phyloP scores from a whole-genome alignment of 2,113 vertebrate genomes.

The Urocynchramus pylzowi region DNA sequence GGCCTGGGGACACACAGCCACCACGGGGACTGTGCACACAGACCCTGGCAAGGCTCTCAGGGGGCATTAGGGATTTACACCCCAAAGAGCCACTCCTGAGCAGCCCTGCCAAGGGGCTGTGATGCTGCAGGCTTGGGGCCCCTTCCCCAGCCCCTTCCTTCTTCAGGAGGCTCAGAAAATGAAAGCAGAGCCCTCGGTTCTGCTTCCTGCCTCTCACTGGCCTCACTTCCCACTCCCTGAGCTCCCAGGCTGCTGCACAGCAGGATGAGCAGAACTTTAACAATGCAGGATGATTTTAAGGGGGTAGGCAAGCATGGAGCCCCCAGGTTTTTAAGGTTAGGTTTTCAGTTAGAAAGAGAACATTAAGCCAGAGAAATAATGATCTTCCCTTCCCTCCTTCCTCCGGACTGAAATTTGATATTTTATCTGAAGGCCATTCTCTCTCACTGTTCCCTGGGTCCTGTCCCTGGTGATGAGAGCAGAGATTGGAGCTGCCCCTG shows the following conservation, averaged over 20 bases:
- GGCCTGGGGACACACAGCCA: background rate
- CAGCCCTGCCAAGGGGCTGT: background rate
- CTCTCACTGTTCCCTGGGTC: too few species aligned
- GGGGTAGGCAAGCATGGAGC: background rate
- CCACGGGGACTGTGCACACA: background rate
- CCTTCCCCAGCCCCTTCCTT: background rate
- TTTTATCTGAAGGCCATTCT: too few species aligned
- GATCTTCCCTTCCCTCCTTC: background rate
- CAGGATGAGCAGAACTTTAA: fast-evolving
- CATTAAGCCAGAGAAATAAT: background rate
- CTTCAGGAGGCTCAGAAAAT: background rate
- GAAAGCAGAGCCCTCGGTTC: background rate
- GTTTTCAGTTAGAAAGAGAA: background rate
- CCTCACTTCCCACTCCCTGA: background rate
- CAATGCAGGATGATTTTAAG: fast-evolving
- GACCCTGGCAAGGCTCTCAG: background rate
- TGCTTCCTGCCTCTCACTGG: background rate
- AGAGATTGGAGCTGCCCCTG: too few species aligned
- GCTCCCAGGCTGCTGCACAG: background rate
- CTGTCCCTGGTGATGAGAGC: too few species aligned
- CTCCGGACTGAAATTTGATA: too few species aligned
- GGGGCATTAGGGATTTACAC: background rate
- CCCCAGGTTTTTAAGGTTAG: background rate
- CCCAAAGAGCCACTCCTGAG: background rate
- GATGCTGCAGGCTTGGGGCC: background rate